Evolutionary conservation across 2,888 invertebrate species (phyloP), one percentile per base, ranked within the genome.

Genomic region (Euclidia mi): DNA sequence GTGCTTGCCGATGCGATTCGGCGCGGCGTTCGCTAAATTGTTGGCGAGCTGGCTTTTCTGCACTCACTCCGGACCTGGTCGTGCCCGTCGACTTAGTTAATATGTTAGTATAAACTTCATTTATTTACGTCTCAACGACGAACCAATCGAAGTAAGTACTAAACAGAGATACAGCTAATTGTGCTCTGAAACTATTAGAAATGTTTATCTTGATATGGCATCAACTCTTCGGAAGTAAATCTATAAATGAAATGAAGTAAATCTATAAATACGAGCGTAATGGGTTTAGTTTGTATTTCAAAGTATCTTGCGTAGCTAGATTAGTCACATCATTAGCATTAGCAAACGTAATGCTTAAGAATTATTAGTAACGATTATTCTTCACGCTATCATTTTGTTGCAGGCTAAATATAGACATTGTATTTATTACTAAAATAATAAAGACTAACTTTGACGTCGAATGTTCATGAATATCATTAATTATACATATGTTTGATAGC

Each of bases 21-120:
- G 95, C 96, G 69, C 96, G 96, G 0, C 95, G 95, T 50, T 95
- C 96, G 0, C 85, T 97, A 18, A 96, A 95, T 65, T 97, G 97
- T 79, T 97, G 97, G 97, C 95, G 96, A 57, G 94, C 95, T 34
- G 95, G 95, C 0, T 85, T 97, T 7, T 84, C 92, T 0, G 89
- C 94, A n/a, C 90, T 97, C 7, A 96, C 96, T 0, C 82, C 95
- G 0, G 90, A 95, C 15, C 95, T 97, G 76, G 84, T 95, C 1
- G 94, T 96, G 0, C 97, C 97, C 0, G 90, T 93, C 28, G 96
- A 97, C 78, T 92, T 96, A 2, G 86, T 95, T 34, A 95, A 95
- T 57, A 95, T 97, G 97, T 96, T 87, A 94, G 72, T 74, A 40
- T 6, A 1, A 12, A 2, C 14, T 31, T 52, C 25, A 18, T 28